Conservation (phyloP, 2,888 invertebrate species). For the Drosophila rubida region DNA sequence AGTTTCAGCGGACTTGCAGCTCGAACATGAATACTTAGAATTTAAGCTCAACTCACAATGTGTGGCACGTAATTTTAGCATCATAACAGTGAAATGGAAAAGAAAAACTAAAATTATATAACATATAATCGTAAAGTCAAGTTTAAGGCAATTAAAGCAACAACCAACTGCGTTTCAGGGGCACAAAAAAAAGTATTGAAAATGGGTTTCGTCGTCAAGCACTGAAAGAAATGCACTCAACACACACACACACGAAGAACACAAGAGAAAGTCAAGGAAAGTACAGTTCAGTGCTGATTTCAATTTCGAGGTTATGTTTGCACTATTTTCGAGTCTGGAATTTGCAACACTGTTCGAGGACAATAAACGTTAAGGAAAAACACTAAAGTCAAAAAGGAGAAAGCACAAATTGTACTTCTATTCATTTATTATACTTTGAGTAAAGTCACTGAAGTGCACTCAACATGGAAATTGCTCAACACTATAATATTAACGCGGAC, state of each 20-base stretch:
- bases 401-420: background rate
- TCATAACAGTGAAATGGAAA: background rate
- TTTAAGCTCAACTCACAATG: constrained; percentile 28
- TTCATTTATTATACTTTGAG: background rate
- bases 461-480: constrained; percentile 36
- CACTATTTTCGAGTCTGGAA: constrained; percentile 25
- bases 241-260: constrained; percentile 9
- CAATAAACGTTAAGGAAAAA: constrained; percentile 73
- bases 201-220: constrained; percentile 67
- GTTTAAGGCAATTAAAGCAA: constrained; percentile 15
- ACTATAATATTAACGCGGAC: constrained; percentile 18
- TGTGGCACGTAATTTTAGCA: constrained; percentile 14
- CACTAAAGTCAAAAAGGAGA: constrained; percentile 9
- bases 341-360: constrained; percentile 70
- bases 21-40: constrained; percentile 25
- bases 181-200: constrained; percentile 53
- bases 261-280: background rate
- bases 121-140: constrained; percentile 17
- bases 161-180: constrained; percentile 55
- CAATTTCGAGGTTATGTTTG: constrained; percentile 26
- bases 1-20: constrained; percentile 13
- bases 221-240: constrained; percentile 30
- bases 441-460: constrained; percentile 15
- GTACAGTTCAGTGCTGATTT: constrained; percentile 22
- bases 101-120: constrained; percentile 5